A percentile compares a stretch with the other conserved stretches of the same genome.
Conservation (phyloP, 2,797 vertebrate genomes). For the Notamacropus eugenii region DNA sequence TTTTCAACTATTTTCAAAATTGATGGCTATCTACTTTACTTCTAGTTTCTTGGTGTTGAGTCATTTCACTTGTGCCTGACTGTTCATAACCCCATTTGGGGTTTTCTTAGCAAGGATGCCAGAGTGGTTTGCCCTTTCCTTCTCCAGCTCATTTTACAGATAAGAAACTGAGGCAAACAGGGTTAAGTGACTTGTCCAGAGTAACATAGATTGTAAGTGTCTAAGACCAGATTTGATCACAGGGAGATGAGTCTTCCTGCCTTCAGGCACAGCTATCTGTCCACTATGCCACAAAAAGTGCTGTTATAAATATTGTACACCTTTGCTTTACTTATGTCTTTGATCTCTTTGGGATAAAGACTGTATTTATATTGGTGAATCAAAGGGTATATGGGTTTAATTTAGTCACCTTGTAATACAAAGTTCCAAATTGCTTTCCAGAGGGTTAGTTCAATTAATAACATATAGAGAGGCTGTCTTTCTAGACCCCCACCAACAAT, state of each 20-base stretch:
- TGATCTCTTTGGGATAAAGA: neutral
- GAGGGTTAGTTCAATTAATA: neutral
- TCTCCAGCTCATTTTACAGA: neutral
- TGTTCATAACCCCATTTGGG: neutral
- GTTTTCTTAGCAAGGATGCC: neutral
- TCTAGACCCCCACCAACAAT: neutral
- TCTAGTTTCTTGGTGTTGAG: neutral
- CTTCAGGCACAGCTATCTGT: neutral
- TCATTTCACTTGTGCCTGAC: neutral
- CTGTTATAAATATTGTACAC: neutral
- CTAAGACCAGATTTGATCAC: too few relatives aligned
- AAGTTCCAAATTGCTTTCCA: neutral
- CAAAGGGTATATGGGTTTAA: neutral
- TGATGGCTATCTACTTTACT: neutral
- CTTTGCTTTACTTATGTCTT: neutral
- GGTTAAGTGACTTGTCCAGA: too few relatives aligned
- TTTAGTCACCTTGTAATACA: neutral
- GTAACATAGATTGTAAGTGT: too few relatives aligned
- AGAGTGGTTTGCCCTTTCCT: neutral
- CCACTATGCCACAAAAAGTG: neutral
- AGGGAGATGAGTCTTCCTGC: neutral
- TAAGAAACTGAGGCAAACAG: too few relatives aligned
- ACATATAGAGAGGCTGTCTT: neutral
- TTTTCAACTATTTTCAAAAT: neutral
- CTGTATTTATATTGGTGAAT: neutral